Base-by-base conservation (phyloP, 2,113 vertebrate genomes). In the Gobio gobio region DNA sequence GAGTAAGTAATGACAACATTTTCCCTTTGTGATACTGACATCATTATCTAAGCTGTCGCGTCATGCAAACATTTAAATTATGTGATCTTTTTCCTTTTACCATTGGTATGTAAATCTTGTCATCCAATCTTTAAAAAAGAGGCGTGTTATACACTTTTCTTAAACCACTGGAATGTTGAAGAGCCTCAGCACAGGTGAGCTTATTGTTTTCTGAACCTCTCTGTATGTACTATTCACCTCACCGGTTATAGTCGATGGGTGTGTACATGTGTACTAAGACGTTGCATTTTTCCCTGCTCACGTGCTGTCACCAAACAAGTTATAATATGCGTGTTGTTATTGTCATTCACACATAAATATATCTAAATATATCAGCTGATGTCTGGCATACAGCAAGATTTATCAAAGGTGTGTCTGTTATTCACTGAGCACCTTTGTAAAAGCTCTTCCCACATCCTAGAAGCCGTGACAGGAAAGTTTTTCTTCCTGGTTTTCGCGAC, bases 371-470 rank as follows among this genome's bases (percentile, higher is more conserved):
- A 74, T 74, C 40, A 16, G n/a, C 22, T 49, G n/a, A 26, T 47
- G 72, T 26, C 22, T 45, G 22, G 36, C 5, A 47, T 58, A 43
- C 2, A 10, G 22, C 14, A 56, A 84, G 4, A 26, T 51, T 49
- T 54, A 45, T 10, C 22, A 84, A 61, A 56, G 78, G 83, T 63
- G 73, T 85, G 83, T 78, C 33, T 72, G 49, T n/a, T 33, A 49
- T 16, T 70, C 63, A 51, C 54, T 59, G 8, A 14, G 14, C 49
- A 14, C 75, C 24, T 64, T 68, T 87, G 59, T 58, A 45, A 72
- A 43, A 36, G 61, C 2, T 56, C 56, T 72, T 64, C 54, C 4
- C 78, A 83, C 70, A 58, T 73, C 76, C 81, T 77, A 54, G 43
- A 82, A 84, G 45, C 70, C 63, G 3, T 29, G 24, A 72, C 14